Evolutionary conservation across 2,113 vertebrate species (phyloP), one percentile per base, ranked within the genome.

Genomic region (Calyptomena viridis): DNA sequence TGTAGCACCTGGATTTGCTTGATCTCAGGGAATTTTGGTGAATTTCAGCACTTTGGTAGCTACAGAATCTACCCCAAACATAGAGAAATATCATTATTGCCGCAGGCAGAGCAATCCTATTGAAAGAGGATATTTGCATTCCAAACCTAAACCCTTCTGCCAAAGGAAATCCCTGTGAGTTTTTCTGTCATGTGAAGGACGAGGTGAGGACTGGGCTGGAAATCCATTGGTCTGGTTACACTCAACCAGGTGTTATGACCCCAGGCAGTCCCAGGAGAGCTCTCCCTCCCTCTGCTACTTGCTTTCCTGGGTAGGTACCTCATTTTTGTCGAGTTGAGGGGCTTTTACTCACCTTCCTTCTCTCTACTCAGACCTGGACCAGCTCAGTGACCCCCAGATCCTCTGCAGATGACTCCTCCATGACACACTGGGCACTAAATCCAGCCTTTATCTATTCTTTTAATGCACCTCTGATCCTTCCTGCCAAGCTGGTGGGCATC

Each of bases 351-450:
- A 37, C 12, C 14, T 74, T 37, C 27, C 40, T 64, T 49, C 9
- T 3, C 14, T 14, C 37, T 40, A 0, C 28, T 73, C 28, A 40
- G 55, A 1, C 7, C 58, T 56, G 49, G 49, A 39, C 5, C 44
- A 50, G 14, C 20, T 47, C 4, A 3, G 53, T 66, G 79, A n/a
- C 68, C 11, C 37, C 18, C 44, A 33, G 30, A 14, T 52, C 16
- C 50, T 78, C 52, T 8, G 1, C 46, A 37, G 40, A 13, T 25
- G 14, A 6, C 19, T 87, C 49, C 11, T 85, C n/a, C 14, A 3
- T 2, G 1, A 5, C 5, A 19, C 1, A 1, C 22, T 28, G 14
- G 11, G 14, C 56, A 6, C 30, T 22, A 17, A 4, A 37, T 9
- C n/a, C 13, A 35, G 9, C 11, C 5, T 81, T 60, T 37, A 19